Evolutionary conservation across 2,113 vertebrate species (phyloP), one percentile per base, ranked within the genome.

Genomic region (Rhineura floridana): DNA sequence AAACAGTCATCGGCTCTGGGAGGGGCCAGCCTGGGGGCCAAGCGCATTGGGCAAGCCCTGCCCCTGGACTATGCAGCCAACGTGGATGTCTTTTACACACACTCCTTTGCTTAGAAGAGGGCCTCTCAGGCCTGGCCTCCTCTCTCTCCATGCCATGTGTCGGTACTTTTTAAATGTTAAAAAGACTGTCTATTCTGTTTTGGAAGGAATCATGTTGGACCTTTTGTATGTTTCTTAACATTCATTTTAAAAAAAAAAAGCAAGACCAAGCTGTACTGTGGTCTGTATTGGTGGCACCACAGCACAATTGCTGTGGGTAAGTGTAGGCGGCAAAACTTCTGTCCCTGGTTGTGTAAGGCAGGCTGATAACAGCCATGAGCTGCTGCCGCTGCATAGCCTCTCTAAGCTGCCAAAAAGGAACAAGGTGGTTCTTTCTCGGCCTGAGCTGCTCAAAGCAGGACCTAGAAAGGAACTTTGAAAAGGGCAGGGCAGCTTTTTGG

Each of bases 1-100:
- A 92, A 28, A 63, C 95, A 97, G 44, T 98, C 98, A 0, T 98
- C 98, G 0, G 98, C 98, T 0, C 93, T 99, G 19, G 98, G 98
- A 0, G 98, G 96, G 0, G 98, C 98, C 3, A 96, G 96, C 72
- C 94, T 99, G 0, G 98, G 98, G 0, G 98, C 98, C n/a, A 87
- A 87, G 76, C 95, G 83, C 42, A 83, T 95, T 0, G 98, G 97
- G 0, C 69, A 88, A 11, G 50, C 83, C 0, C 90, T 99, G 44
- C 95, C 94, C 15, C 91, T 99, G 93, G 96, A 98, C 89, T 98
- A 97, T n/a, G 42, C 55, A 0, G 76, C 82, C 87, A 98, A 97
- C 1, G 95, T 95, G 4, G 83, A 94, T 0, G 92, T 98, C 90
- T 99, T 99, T 96, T 98, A 98, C 93, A 95, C 83, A 3, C 96